phyloP scores from a whole-genome alignment of 2,113 vertebrate species.

The Sceloporus tristichus region DNA sequence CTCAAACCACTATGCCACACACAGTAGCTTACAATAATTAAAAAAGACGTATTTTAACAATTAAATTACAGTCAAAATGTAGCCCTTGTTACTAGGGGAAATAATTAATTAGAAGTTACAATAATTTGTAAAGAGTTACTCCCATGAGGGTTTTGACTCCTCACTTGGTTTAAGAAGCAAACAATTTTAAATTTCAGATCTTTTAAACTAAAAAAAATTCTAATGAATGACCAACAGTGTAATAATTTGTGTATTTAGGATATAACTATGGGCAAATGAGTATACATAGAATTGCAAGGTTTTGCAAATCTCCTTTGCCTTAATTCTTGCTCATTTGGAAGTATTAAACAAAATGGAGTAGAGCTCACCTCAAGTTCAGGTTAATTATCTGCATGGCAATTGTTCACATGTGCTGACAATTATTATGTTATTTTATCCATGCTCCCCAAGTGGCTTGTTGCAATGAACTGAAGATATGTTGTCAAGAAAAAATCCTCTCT shows the following conservation, averaged over 20 bases:
- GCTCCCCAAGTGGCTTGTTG: conserved; percentile 68
- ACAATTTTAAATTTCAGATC: not conserved
- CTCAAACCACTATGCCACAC: no score
- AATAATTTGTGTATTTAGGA: not conserved
- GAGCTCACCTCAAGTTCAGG: conserved; percentile 56
- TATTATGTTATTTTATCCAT: conserved; percentile 75
- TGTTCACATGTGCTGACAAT: conserved; percentile 80
- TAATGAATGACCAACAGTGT: not conserved
- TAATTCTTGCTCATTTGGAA: conserved; percentile 68
- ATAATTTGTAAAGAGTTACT: no score
- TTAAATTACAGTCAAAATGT: no score
- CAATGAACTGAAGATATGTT: conserved; percentile 73
- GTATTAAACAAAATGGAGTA: conserved; percentile 59
- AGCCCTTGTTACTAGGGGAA: no score
- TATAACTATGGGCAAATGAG: conserved; percentile 46
- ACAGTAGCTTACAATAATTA: no score
- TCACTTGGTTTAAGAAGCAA: not conserved
- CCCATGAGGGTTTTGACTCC: not conserved
- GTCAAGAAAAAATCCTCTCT: conserved; percentile 79
- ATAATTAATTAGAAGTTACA: no score
- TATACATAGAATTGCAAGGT: conserved; percentile 50
- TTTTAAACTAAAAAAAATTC: not conserved
- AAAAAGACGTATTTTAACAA: no score
- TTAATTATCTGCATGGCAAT: conserved; percentile 63
- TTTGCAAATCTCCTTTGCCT: conserved; percentile 61